Evolutionary conservation across 2,888 invertebrate genomes (phyloP), one percentile per base, ranked within the genome.

Genomic region (Arrhopalites spinosus): DNA sequence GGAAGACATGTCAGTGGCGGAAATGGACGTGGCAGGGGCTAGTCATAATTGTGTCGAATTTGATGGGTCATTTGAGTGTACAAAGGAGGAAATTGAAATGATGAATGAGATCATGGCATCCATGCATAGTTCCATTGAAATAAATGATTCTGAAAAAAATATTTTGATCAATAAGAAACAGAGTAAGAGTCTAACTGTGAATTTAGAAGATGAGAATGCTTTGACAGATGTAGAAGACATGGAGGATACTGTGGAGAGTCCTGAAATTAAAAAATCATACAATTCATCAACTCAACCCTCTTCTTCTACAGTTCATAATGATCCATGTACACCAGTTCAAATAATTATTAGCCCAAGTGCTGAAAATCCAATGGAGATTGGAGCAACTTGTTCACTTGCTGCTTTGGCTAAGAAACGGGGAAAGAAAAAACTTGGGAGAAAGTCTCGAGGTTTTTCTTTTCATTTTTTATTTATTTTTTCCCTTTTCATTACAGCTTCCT

Each of bases 1-100:
- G 13, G 82, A 82, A 77, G 82, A 82, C 70, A 74, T 82, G 70
- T 72, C 73, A 11, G 68, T 75, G 15, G 56, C 71, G 5, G 81
- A 80, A 11, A 53, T 56, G 3, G 74, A 68, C 7, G 17, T 27
- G 13, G 53, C 17, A 13, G 67, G n/a, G 25, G 36, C 11, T 25
- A 23, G n/a, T 45, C 23, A 5, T 17, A 45, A 43, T 43, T 5
- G 43, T n/a, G 23, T 8, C 66, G 23, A 11, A 29, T 15, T 25
- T 2, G 36, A 36, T 15, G 29, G 8, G 5, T 13, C 61, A 20
- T 56, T 29, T 29, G 59, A 27, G 47, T 77, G 29, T 25, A 69
- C 61, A 27, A 70, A 36, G 25, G 73, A 73, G 63, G 75, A 56
- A 50, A n/a, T n/a, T n/a, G n/a, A n/a, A n/a, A n/a, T n/a, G n/a